These are phyloP conservation scores for Oxyruncus cristatus DNA, from an alignment of 2,113 vertebrate genomes.

Conservation along the genomic window DNA sequence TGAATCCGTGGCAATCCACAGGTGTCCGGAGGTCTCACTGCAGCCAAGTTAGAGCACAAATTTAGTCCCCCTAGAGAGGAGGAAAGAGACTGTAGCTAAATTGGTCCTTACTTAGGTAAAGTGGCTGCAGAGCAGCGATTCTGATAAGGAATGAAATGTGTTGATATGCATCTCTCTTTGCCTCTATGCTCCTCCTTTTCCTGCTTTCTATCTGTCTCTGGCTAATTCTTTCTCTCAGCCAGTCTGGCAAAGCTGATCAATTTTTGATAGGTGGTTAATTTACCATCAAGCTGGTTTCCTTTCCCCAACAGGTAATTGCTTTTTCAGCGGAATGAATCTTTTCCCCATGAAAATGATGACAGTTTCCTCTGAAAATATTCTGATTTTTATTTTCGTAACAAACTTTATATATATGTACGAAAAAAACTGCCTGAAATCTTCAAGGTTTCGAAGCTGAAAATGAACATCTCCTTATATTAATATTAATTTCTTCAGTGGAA, in stretches of 20 bases:
- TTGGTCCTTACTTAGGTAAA: neutral
- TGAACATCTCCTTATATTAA: neutral
- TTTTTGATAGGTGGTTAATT: slow-evolving; percentile 28
- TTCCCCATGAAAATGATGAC: neutral
- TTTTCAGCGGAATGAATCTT: neutral
- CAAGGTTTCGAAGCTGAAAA: neutral
- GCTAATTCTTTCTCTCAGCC: neutral
- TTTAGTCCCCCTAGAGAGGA: neutral
- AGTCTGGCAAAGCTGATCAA: neutral
- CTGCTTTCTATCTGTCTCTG: neutral
- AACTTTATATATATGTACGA: neutral
- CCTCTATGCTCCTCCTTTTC: neutral
- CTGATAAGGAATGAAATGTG: neutral
- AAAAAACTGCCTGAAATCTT: neutral
- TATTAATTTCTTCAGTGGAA: neutral
- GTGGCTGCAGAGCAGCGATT: neutral
- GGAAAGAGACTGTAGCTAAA: neutral
- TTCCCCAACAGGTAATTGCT: neutral
- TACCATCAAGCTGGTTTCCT: neutral
- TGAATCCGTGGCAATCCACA: neutral
- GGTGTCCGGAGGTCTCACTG: neutral
- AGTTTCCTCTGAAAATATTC: neutral
- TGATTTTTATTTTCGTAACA: neutral
- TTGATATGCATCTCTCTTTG: neutral
- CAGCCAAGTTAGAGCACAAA: neutral